These are phyloP conservation scores for Ecliptopera silaceata DNA, from an alignment of 2,888 invertebrate genomes.

Conservation along the genomic window DNA sequence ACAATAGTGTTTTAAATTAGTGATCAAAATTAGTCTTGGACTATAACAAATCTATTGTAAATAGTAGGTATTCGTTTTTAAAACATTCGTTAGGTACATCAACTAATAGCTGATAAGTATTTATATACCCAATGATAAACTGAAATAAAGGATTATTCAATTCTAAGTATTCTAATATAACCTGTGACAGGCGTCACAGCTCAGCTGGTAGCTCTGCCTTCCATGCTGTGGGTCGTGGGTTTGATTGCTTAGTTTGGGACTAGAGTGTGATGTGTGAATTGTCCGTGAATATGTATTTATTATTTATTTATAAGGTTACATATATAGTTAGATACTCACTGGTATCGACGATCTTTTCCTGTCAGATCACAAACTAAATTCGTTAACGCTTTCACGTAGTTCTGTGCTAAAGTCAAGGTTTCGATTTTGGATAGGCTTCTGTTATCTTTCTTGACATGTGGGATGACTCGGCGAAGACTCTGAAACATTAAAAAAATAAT, in stretches of 20 bases:
- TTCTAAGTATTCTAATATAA: too few species aligned
- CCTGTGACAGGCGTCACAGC: too few species aligned
- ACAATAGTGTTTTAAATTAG: conserved; percentile 13
- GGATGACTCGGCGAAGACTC: conserved; percentile 92
- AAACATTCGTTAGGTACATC: not conserved
- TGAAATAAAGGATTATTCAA: too few species aligned
- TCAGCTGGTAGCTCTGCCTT: too few species aligned
- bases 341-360: conserved; percentile 84
- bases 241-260: too few species aligned
- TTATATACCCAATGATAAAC: too few species aligned
- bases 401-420: conserved; percentile 93
- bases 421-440: conserved; percentile 94
- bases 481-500: conserved; percentile 66
- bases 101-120: too few species aligned
- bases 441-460: conserved; percentile 92
- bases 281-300: too few species aligned
- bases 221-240: too few species aligned
- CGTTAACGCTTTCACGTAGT: conserved; percentile 94
- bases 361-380: conserved; percentile 91
- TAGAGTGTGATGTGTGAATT: too few species aligned
- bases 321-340: conserved; percentile 54
- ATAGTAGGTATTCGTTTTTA: not conserved
- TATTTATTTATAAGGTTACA: not conserved
- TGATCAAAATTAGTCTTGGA: not conserved
- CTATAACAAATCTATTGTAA: conserved; percentile 7